Evolutionary conservation across 2,797 vertebrate species (phyloP).

Genomic region (Myotis daubentonii): DNA sequence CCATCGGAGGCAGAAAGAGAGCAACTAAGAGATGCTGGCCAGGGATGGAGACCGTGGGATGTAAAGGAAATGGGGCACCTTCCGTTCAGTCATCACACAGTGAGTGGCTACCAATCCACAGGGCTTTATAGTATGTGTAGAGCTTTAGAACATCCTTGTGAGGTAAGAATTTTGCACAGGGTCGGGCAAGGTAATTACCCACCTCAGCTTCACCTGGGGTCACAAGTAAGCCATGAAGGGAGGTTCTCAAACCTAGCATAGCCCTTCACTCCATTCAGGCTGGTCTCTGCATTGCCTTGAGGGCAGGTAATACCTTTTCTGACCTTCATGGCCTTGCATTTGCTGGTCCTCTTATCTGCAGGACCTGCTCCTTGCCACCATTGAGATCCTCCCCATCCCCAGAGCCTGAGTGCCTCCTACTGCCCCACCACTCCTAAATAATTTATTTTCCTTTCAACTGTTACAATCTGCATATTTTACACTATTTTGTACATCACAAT

Average conservation of each 20-base stretch:
- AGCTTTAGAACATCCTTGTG: background rate
- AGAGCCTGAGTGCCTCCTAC: background rate
- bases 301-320: background rate
- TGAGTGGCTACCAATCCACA: background rate
- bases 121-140: background rate
- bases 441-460: background rate
- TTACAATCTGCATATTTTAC: background rate
- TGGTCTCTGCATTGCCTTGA: fast-evolving
- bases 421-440: background rate
- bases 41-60: background rate
- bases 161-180: background rate
- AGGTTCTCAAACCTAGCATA: background rate
- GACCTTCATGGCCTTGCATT: background rate
- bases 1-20: background rate
- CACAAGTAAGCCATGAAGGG: background rate
- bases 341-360: background rate
- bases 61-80: background rate
- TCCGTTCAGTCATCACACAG: background rate
- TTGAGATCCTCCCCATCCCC: background rate
- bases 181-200: background rate
- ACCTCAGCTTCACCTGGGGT: background rate
- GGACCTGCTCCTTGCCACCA: too few relatives aligned
- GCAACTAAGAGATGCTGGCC: background rate
- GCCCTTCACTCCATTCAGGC: fast-evolving
- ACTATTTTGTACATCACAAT: background rate